Conservation (phyloP, 2,888 invertebrate genomes). For the Mylabris sibirica region DNA sequence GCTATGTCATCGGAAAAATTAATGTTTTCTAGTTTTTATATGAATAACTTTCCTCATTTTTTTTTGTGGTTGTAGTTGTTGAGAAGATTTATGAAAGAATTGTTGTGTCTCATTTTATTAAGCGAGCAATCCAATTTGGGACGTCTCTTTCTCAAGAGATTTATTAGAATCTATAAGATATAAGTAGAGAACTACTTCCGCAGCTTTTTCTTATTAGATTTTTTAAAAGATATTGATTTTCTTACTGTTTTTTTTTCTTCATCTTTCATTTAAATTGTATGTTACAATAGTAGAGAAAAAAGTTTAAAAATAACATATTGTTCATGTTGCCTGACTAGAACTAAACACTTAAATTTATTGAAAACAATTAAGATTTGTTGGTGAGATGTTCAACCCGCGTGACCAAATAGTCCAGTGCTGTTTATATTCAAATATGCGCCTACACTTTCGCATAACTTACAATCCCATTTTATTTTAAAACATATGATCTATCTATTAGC, state of each 20-base stretch:
- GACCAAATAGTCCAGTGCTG: slow-evolving; percentile 37
- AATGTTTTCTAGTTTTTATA: neutral
- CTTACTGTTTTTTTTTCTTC: neutral
- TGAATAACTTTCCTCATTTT: neutral
- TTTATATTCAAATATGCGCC: slow-evolving; percentile 41
- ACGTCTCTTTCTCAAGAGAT: neutral
- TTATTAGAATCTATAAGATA: neutral
- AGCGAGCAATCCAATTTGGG: neutral
- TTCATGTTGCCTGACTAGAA: slow-evolving; percentile 29
- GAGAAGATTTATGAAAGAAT: neutral
- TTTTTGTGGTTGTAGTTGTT: neutral
- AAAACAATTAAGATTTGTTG: slow-evolving; percentile 38
- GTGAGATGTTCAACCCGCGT: slow-evolving; percentile 36
- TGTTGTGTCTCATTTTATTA: neutral
- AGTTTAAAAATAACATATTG: slow-evolving; percentile 24
- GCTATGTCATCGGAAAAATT: slow-evolving; percentile 13
- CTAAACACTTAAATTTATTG: slow-evolving; percentile 40
- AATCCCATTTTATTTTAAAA: slow-evolving; percentile 22
- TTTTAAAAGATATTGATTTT: neutral
- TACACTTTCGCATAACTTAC: slow-evolving; percentile 34
- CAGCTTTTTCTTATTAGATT: neutral
- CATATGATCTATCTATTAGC: slow-evolving; percentile 9
- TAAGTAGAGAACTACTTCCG: neutral
- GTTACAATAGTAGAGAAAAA: slow-evolving; percentile 13
- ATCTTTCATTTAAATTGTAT: neutral